Conservation (phyloP, 2,113 vertebrate species). For the Orthonyx spaldingii region DNA sequence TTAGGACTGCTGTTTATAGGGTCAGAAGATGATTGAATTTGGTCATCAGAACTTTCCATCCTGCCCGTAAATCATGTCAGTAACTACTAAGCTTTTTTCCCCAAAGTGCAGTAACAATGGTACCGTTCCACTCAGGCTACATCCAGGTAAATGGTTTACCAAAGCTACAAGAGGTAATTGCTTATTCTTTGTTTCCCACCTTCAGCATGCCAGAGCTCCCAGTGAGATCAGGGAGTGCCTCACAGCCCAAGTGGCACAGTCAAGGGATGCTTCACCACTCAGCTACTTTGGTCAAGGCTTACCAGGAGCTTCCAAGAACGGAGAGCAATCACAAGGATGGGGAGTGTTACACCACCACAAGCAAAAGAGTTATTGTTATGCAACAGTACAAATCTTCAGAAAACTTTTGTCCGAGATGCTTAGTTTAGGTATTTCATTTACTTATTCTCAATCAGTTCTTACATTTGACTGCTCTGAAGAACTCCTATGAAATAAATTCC, state of each 20-base stretch:
- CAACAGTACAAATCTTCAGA: background rate
- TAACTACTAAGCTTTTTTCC: background rate
- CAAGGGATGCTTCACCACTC: background rate
- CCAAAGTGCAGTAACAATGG: background rate
- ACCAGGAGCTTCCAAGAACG: background rate
- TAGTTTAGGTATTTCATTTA: background rate
- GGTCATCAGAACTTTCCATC: background rate
- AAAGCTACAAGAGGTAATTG: background rate
- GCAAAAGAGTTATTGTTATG: background rate
- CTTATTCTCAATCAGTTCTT: background rate
- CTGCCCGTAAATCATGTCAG: background rate
- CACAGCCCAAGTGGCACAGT: accelerated
- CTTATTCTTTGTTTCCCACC: background rate
- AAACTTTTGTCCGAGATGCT: background rate
- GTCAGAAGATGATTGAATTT: background rate
- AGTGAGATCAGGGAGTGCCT: background rate
- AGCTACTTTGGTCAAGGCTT: background rate
- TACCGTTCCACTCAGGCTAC: background rate
- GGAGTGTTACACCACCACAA: background rate
- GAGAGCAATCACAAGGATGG: background rate
- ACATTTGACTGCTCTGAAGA: background rate
- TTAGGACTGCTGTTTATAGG: background rate
- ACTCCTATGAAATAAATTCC: background rate
- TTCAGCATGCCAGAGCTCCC: background rate
- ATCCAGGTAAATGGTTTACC: background rate